phyloP scores from a whole-genome alignment of 1,140 invertebrate genomes.

The Papilio polytes region DNA sequence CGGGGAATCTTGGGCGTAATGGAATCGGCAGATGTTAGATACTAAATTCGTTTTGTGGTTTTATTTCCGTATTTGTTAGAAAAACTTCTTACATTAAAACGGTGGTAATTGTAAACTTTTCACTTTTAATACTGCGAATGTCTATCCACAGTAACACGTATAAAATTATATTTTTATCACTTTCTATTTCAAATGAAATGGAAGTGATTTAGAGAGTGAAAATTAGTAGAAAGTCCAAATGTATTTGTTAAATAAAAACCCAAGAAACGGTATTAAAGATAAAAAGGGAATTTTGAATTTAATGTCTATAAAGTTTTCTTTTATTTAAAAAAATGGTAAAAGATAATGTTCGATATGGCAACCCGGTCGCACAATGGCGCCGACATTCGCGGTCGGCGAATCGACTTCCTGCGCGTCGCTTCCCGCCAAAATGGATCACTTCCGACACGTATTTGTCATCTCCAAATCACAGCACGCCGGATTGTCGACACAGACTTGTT shows the following conservation, averaged over 20 bases:
- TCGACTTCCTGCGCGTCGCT: slow-evolving; percentile 79
- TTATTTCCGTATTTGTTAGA: slow-evolving; percentile 44
- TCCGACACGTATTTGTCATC: slow-evolving; percentile 82
- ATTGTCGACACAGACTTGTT: slow-evolving; percentile 45
- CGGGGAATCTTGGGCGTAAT: slow-evolving; percentile 53
- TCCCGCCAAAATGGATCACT: slow-evolving; percentile 83
- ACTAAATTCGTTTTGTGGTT: slow-evolving; percentile 42
- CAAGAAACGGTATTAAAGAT: no score
- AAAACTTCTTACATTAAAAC: not conserved
- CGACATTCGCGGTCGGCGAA: slow-evolving; percentile 80
- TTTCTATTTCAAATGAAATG: no score
- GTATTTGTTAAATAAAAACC: not conserved
- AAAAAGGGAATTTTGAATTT: not conserved
- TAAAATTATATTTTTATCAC: not conserved
- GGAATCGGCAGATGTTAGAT: slow-evolving; percentile 58
- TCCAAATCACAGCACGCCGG: slow-evolving; percentile 57
- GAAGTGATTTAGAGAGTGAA: no score
- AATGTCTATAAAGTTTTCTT: not conserved
- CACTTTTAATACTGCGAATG: not conserved
- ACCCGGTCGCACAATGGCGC: slow-evolving; percentile 65
- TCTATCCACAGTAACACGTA: not conserved
- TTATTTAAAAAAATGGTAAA: slow-evolving; percentile 20
- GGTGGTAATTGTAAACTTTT: not conserved
- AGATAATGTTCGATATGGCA: slow-evolving; percentile 45
- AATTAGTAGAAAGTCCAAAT: not conserved